Evolutionary conservation across 2,797 vertebrate species (phyloP).

Genomic region (Rachycentron canadum): DNA sequence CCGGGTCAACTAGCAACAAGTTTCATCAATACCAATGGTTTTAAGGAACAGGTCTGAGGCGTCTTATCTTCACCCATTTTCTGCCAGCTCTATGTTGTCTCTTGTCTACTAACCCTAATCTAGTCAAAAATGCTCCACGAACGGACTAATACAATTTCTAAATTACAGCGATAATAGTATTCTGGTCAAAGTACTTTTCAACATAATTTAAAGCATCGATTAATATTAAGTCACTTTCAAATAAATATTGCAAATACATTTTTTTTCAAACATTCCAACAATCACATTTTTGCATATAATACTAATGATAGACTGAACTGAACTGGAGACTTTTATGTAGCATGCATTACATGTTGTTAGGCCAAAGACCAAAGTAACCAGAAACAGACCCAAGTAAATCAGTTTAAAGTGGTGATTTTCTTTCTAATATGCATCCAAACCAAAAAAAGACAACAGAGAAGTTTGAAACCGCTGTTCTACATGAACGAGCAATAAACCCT

Average conservation of each 20-base stretch:
- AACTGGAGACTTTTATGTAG: conserved; percentile 2
- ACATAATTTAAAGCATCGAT: neutral
- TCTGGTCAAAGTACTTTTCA: neutral
- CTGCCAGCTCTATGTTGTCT: neutral
- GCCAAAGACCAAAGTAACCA: conserved; percentile 16
- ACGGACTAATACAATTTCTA: neutral
- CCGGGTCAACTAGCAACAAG: neutral
- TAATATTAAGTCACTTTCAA: neutral
- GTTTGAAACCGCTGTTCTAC: conserved; percentile 40
- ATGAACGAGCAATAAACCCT: conserved; percentile 50
- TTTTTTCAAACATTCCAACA: neutral
- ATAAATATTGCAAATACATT: no score
- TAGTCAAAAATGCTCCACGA: neutral
- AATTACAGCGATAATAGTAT: no score
- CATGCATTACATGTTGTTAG: neutral
- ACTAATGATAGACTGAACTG: neutral
- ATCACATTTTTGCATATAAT: neutral
- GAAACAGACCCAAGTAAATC: neutral
- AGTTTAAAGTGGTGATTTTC: conserved; percentile 12
- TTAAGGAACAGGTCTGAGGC: neutral
- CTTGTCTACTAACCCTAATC: neutral
- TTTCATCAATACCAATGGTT: neutral
- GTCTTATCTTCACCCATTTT: neutral
- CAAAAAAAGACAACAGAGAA: conserved; percentile 6
- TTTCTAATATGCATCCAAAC: conserved; percentile 14